Conservation (phyloP, 2,797 vertebrate genomes). For the Monodelphis domestica region DNA sequence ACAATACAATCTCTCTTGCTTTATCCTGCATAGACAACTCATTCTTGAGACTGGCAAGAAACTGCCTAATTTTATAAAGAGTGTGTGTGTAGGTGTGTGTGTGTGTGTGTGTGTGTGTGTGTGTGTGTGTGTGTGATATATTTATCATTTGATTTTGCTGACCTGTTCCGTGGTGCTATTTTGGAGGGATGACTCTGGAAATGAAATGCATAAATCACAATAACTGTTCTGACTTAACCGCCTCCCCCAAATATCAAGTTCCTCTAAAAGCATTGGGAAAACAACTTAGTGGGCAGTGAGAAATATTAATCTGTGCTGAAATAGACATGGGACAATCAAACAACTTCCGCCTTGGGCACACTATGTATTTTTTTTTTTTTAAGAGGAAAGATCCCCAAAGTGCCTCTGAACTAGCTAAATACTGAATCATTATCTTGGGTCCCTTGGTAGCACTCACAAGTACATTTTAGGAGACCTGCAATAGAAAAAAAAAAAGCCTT, state of each 20-base stretch:
- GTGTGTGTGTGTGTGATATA: background rate
- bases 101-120: background rate
- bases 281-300: background rate
- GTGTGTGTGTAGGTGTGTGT: background rate
- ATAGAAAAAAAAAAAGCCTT: constrained; percentile 43
- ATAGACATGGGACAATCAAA: fast-evolving
- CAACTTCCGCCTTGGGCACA: background rate
- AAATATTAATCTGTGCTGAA: background rate
- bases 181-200: constrained; percentile 28
- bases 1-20: constrained; percentile 58
- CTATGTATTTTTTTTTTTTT: background rate
- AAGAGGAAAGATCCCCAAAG: background rate
- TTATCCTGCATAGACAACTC: constrained; percentile 56
- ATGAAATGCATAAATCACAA: constrained; percentile 16
- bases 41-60: constrained; percentile 68
- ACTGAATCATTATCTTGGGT: background rate
- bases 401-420: background rate
- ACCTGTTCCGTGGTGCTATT: constrained; percentile 44
- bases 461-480: constrained; percentile 34
- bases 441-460: background rate
- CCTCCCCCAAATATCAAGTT: background rate
- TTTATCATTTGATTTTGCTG: constrained; percentile 66
- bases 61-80: constrained; percentile 61
- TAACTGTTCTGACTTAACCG: background rate
- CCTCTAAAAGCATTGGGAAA: constrained; percentile 30